Evolutionary conservation across 1,140 invertebrate genomes (phyloP), one percentile per base, ranked within the genome.

Genomic region (Brachionus plicatilis): DNA sequence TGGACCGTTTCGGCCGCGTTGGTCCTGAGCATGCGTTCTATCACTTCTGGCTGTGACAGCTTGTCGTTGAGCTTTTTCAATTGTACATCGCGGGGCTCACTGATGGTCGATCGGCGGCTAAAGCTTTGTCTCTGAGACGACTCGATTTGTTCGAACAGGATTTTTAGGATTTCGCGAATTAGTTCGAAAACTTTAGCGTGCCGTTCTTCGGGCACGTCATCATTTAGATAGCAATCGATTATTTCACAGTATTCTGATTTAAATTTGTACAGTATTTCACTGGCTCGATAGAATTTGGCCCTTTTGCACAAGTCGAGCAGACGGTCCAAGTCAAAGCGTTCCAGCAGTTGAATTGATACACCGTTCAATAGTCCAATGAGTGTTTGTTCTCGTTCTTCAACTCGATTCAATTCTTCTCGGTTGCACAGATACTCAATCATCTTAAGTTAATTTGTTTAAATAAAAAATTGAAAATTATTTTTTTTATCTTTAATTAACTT

Each of bases 301-400:
- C 91, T 89, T 85, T 92, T 90, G 8, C 92, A 91, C 72, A 92
- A 89, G 85, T 91, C 89, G 5, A 94, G 86, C 12, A 94, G 88
- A 85, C 90, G 89, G 24, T 91, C 88, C 82, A 90, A 88, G 75
- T 92, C 89, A 90, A 92, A 93, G 87, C 27, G 89, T 87, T 4
- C 94, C 87, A 85, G 93, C 93, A 65, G 93, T 92, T 83, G 82
- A 43, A 24, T 70, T 37, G 24, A 83, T 2, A 83, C 43, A 17
- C 17, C 29, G 37, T 83, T 68, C 47, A 72, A 37, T 1, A 83
- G 20, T 88, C 94, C 93, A 76, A 95, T 88, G 87, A 95, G 90
- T 5, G 94, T 93, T 86, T 94, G 94, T 88, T 96, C 94, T 70
- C 94, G 90, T 87, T 95, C 94, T 85, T 93, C 92, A 82, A 92